These are phyloP conservation scores for Channa argus DNA, from an alignment of 2,113 vertebrate species.

Conservation along the genomic window DNA sequence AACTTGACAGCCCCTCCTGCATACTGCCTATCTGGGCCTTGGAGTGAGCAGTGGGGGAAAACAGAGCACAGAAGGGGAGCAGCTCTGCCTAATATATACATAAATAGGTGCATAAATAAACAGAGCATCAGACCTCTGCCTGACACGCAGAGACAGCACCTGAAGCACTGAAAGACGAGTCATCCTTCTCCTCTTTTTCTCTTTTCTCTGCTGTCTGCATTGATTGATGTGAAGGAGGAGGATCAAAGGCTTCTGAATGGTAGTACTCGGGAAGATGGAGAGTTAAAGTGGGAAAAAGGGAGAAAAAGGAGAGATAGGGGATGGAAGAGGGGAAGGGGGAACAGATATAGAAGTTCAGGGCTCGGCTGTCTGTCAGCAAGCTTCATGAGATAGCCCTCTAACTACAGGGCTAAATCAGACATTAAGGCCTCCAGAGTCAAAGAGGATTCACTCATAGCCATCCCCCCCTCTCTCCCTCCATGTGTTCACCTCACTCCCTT, in stretches of 20 bases:
- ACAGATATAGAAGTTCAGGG: slow-evolving; percentile 50
- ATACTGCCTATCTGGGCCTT: slow-evolving; percentile 40
- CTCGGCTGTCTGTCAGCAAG: slow-evolving; percentile 62
- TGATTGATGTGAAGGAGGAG: slow-evolving; percentile 78
- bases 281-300: slow-evolving; percentile 54
- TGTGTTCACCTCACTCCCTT: slow-evolving; percentile 28
- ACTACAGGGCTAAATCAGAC: slow-evolving; percentile 63
- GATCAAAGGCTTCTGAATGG: slow-evolving; percentile 78
- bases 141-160: slow-evolving; percentile 76
- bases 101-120: slow-evolving; percentile 80
- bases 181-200: slow-evolving; percentile 56
- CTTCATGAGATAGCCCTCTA: slow-evolving; percentile 62
- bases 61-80: slow-evolving; percentile 32
- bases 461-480: slow-evolving; percentile 3
- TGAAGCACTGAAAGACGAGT: slow-evolving; percentile 67
- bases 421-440: slow-evolving; percentile 65
- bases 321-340: slow-evolving; percentile 24
- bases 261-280: slow-evolving; percentile 71
- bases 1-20: slow-evolving; percentile 60
- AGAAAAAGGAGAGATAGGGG: slow-evolving; percentile 26
- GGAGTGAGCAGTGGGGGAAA: slow-evolving; percentile 19
- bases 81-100: slow-evolving; percentile 76
- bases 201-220: slow-evolving; percentile 67
- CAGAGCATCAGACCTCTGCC: slow-evolving; percentile 65
- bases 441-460: slow-evolving; percentile 59